Evolutionary conservation across 2,888 invertebrate species (phyloP), one percentile per base, ranked within the genome.

Genomic region (Heterodera filipjevi): DNA sequence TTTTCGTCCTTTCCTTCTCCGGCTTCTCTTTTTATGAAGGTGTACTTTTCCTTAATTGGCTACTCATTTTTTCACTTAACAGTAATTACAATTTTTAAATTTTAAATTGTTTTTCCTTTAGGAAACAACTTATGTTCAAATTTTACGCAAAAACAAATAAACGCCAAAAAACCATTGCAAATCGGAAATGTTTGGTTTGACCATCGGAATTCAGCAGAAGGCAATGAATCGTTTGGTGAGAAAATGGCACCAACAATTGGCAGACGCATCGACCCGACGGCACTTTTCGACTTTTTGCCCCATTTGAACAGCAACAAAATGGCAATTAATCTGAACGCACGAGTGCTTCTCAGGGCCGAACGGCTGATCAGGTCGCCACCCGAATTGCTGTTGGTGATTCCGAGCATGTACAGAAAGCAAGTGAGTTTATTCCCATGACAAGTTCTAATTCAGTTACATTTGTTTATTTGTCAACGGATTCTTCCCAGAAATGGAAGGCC

Each of bases 321-420:
- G 39, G 22, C 22, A 2, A 32, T 75, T 35, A 32, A 66, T 27
- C n/a, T 75, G 33, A 75, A 75, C 33, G 66, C 75, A 22, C 53
- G 59, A 53, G 77, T 79, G 44, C 78, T 76, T 53, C 71, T 79
- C 39, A 44, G 46, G 19, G 64, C 68, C 30, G 33, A 74, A 22
- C 81, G 82, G 59, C 16, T 81, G 39, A n/a, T 82, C 32, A 80
- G 82, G 3, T 80, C 81, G n/a, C 76, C 82, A 8, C 81, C 84
- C 8, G 73, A 79, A 59, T 39, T 82, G 46, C 8, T 82, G 32
- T 35, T 82, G 44, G 79, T 64, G 32, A 82, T 82, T 33, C 82
- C 82, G 35, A 82, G 82, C 30, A 76, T 73, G 14, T 33, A 71
- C n/a, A 59, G 81, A 35, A 53, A 53, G 27, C 68, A 74, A 44